Conservation (phyloP, 1,140 invertebrate species). For the Lucilia sericata region DNA sequence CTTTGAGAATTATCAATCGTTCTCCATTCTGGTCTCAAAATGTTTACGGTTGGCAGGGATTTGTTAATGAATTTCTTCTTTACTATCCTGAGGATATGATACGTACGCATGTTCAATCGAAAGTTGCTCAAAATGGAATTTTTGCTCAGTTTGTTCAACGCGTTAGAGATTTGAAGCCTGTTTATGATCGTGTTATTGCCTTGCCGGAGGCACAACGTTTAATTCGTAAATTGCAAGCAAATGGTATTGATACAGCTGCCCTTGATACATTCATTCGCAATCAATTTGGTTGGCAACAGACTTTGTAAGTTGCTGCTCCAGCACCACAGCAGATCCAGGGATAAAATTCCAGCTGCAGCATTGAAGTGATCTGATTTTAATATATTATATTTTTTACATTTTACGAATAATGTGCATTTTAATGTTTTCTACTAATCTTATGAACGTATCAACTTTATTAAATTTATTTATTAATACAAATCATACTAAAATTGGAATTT, state of each 20-base stretch:
- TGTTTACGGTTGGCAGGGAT: slow-evolving; percentile 61
- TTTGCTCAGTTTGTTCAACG: slow-evolving; percentile 59
- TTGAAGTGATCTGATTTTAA: too few relatives aligned
- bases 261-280: slow-evolving; percentile 58
- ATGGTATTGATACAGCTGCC: slow-evolving; percentile 55
- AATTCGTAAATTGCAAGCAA: slow-evolving; percentile 51
- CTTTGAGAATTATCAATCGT: slow-evolving; percentile 54
- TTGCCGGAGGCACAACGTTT: slow-evolving; percentile 50
- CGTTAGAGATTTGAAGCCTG: slow-evolving; percentile 51
- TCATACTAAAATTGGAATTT: too few relatives aligned
- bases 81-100: slow-evolving; percentile 57
- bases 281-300: slow-evolving; percentile 54
- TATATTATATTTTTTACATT: too few relatives aligned
- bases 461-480: too few relatives aligned
- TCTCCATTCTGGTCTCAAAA: slow-evolving; percentile 58
- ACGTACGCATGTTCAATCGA: slow-evolving; percentile 55
- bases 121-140: slow-evolving; percentile 53
- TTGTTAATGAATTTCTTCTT: slow-evolving; percentile 58
- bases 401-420: too few relatives aligned
- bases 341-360: too few relatives aligned
- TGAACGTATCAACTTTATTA: too few relatives aligned
- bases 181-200: slow-evolving; percentile 59
- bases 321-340: too few relatives aligned
- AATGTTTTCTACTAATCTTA: too few relatives aligned
- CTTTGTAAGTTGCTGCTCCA: too few relatives aligned